These are phyloP conservation scores for Pempheris klunzingeri DNA, from an alignment of 2,797 vertebrate genomes.

Conservation along the genomic window DNA sequence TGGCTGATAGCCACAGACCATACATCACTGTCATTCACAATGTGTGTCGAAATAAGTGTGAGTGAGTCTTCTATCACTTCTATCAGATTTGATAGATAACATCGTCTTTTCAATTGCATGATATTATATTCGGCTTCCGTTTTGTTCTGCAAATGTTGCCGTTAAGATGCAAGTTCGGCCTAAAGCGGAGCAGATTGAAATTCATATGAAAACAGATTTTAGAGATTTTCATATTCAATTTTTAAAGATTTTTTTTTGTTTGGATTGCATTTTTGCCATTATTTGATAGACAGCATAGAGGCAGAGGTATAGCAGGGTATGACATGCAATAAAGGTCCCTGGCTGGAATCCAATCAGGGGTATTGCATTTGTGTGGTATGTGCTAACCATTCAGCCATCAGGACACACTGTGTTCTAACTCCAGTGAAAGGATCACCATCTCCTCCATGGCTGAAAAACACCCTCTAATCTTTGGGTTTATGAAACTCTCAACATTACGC, in stretches of 20 bases:
- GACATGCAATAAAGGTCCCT: background rate
- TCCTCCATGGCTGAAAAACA: constrained; percentile 9
- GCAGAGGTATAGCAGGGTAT: too few species aligned
- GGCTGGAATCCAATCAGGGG: background rate
- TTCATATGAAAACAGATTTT: background rate
- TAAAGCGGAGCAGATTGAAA: constrained; percentile 2
- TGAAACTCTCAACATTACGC: background rate
- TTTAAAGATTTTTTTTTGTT: background rate
- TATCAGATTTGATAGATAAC: constrained; percentile 53
- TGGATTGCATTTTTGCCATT: background rate
- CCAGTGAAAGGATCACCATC: constrained; percentile 1
- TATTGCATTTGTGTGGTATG: too few species aligned
- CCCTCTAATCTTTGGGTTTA: constrained; percentile 17
- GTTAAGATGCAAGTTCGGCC: background rate
- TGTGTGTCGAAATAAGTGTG: constrained; percentile 49
- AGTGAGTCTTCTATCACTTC: constrained; percentile 55
- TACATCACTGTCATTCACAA: constrained; percentile 74
- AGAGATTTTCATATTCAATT: background rate
- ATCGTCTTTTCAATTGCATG: constrained; percentile 38
- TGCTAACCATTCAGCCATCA: background rate
- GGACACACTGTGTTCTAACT: background rate
- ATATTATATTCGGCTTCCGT: constrained; percentile 25
- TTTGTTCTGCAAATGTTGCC: constrained; percentile 7
- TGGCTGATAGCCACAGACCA: constrained; percentile 64
- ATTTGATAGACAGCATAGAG: background rate